phyloP scores from a whole-genome alignment of 2,888 invertebrate genomes.

The Cylindroiulus punctatus region DNA sequence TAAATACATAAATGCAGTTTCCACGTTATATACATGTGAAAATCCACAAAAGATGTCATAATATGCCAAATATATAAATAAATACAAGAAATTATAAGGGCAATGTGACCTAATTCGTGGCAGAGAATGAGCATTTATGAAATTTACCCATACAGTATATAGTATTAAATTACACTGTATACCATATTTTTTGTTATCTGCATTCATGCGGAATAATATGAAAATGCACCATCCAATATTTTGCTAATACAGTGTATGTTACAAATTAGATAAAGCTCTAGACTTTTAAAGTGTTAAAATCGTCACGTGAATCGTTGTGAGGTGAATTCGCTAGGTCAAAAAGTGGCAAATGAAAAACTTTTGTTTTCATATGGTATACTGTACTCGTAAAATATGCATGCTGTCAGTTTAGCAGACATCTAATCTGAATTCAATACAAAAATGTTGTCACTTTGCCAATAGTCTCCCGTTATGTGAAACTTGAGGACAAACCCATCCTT shows the following conservation, averaged over 20 bases:
- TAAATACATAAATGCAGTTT: constrained; percentile 20
- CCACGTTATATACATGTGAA: neutral
- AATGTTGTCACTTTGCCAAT: neutral
- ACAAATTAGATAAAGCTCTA: too few species aligned
- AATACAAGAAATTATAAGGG: neutral
- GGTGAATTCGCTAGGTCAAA: neutral
- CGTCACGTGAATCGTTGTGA: neutral
- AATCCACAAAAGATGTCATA: neutral
- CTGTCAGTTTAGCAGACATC: neutral
- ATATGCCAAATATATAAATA: neutral
- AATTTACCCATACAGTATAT: neutral
- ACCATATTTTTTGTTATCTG: neutral
- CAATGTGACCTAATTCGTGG: neutral
- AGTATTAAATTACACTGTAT: neutral
- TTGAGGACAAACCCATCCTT: too few species aligned
- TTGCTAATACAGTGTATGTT: neutral
- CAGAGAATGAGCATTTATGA: constrained; percentile 27
- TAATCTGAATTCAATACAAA: neutral
- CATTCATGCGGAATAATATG: neutral
- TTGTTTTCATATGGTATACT: neutral
- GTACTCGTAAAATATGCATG: too few species aligned
- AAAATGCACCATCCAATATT: neutral
- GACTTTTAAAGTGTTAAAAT: neutral
- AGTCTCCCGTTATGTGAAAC: neutral
- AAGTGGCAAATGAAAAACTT: neutral